Base-by-base conservation (phyloP, 2,888 invertebrate genomes). In the Subacronicta megacephala region DNA sequence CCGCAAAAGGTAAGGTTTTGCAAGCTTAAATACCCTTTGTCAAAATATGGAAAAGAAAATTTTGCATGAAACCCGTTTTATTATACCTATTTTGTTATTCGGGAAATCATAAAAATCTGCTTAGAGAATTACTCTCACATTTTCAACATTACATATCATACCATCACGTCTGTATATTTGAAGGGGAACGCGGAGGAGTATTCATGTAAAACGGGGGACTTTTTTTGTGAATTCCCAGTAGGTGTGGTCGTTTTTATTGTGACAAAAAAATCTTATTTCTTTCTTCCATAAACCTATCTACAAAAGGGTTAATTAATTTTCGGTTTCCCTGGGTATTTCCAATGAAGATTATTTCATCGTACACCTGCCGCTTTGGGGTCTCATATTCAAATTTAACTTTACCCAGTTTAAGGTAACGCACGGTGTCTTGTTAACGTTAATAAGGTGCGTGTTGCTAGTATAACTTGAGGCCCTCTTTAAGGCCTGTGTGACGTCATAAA, bases 371-470 rank as follows among this genome's bases (percentile, higher is more conserved):
- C 64, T 43, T 36, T 43, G 71, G 76, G 73, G 61, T 74, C 69
- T 72, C 72, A 76, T 82, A 75, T 80, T 80, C 79, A 81, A 83
- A 80, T 82, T 84, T 82, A 84, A 83, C 78, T 72, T 61, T 36
- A 54, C 59, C 61, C 62, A 78, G 81, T 81, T 80, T 80, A 78
- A 77, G 74, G 80, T 72, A 68, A 64, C 67, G 65, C 69, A 64
- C 57, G 63, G 73, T 77, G 75, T 60, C 80, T 77, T 77, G 77
- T 75, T 80, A 72, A 59, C 66, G 67, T 79, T 84, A 81, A 83
- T 82, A 82, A 80, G 82, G 78, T 81, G 80, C 74, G 78, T 81
- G 80, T 78, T 71, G 69, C 68, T 57, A 71, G 72, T 65, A 73
- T 75, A 77, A 77, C 76, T 82, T 82, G 63, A 56, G 72, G 38